phyloP scores from a whole-genome alignment of 2,888 invertebrate species.

The Drosophila borealis region DNA sequence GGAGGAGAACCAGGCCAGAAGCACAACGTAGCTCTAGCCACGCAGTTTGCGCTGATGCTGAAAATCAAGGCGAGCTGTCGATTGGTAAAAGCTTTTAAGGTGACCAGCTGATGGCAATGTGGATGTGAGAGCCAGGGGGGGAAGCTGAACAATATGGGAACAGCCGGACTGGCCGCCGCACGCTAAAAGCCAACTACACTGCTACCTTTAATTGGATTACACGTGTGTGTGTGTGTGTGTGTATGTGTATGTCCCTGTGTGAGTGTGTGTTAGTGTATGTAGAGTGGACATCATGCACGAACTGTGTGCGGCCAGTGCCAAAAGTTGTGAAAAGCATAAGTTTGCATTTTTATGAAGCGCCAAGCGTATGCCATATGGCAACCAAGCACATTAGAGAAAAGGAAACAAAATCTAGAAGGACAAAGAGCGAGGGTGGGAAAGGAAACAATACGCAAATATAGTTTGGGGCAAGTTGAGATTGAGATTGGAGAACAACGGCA shows the following conservation, averaged over 20 bases:
- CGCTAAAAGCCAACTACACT: conserved; percentile 81
- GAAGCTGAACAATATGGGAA: conserved; percentile 23
- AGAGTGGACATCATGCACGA: conserved; percentile 38
- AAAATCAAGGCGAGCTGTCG: conserved; percentile 77
- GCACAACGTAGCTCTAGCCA: conserved; percentile 34
- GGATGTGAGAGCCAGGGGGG: background rate
- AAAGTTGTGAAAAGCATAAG: conserved; percentile 77
- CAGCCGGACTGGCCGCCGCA: conserved; percentile 54
- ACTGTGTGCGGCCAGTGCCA: conserved; percentile 54
- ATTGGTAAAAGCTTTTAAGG: conserved; percentile 79
- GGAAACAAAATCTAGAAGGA: conserved; percentile 4
- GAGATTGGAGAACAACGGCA: conserved; percentile 9
- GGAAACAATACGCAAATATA: conserved; percentile 36
- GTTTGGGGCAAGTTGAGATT: conserved; percentile 22
- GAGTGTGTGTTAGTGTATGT: conserved; percentile 23
- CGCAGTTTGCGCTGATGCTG: conserved; percentile 63
- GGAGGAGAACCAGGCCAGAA: conserved; percentile 14
- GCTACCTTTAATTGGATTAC: conserved; percentile 82
- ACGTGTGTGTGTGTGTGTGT: conserved; percentile 51
- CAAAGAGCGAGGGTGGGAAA: background rate
- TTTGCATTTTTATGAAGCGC: conserved; percentile 80
- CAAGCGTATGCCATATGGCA: conserved; percentile 67
- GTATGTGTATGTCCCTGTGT: conserved; percentile 30
- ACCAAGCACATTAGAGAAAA: conserved; percentile 44
- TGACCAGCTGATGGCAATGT: conserved; percentile 51